Evolutionary conservation across 2,797 vertebrate genomes (phyloP).

Genomic region (Etheostoma nigrum): DNA sequence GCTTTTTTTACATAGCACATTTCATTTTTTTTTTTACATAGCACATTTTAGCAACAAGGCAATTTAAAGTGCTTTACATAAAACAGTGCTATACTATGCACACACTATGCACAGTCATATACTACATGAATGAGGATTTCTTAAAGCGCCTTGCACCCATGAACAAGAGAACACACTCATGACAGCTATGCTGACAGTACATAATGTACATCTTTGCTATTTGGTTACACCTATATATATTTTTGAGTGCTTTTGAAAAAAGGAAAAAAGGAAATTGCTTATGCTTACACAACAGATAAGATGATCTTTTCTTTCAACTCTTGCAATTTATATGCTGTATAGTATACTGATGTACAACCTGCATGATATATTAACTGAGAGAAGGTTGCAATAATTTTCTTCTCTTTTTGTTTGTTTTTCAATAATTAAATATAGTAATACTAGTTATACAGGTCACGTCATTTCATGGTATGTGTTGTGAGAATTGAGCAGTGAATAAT

Average conservation of each 20-base stretch:
- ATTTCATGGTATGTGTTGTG: not conserved
- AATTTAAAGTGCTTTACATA: too few species aligned
- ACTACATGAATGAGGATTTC: not conserved
- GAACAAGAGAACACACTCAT: not conserved
- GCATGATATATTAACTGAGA: conserved; percentile 1
- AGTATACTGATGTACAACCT: not conserved
- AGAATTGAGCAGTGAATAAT: conserved; percentile 2
- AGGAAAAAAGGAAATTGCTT: conserved; percentile 4
- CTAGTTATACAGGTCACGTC: not conserved
- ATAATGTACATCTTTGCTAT: conserved; percentile 32
- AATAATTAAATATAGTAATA: not conserved
- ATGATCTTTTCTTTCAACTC: conserved; percentile 1
- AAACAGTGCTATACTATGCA: too few species aligned
- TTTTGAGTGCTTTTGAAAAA: conserved; percentile 7
- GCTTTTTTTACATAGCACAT: too few species aligned
- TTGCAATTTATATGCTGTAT: too few species aligned
- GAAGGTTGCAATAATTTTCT: not conserved
- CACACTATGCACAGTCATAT: not conserved
- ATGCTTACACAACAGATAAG: not conserved
- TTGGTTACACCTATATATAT: conserved; percentile 1
- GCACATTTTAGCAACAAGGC: too few species aligned
- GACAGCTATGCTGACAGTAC: conserved; percentile 42
- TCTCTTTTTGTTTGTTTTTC: not conserved
- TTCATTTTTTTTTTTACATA: too few species aligned
- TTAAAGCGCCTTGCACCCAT: conserved; percentile 13